Evolutionary conservation across 2,113 vertebrate species (phyloP), one percentile per base, ranked within the genome.

Genomic region (Lethenteron camtschaticum): DNA sequence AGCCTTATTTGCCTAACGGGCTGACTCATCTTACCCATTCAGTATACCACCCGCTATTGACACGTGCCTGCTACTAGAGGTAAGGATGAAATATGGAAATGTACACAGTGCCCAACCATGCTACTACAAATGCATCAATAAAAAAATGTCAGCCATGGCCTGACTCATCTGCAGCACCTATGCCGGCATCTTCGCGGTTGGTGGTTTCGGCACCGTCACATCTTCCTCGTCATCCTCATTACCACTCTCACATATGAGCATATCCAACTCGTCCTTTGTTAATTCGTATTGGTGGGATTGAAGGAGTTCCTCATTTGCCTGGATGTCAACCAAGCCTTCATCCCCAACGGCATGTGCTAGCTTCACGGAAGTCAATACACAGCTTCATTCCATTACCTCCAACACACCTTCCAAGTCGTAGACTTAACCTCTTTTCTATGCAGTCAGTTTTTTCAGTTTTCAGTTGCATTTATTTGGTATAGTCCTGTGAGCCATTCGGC

Each of bases 271-370:
- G 12, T 63, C 16, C 59, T 63, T 16, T 16, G 12, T 63, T 63
- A 63, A 63, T 16, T 63, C 59, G 12, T 63, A 13, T 63, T 63
- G 59, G 16, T 63, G 59, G 59, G 59, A 63, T 63, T 63, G 59
- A 63, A 63, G 59, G 59, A 63, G 12, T 63, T 63, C 59, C 16
- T 63, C 59, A 13, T 63, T 63, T 16, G 12, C 59, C 59, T 63
- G 59, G 59, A 63, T 63, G 59, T 63, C 59, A 13, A 4, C 59
- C 16, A 24, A 24, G 24, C 16, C 59, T 63, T 63, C 59, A 63
- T 63, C 59, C 59, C 12, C 12, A 63, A 16, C 12, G 59, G 16
- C 12, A 16, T 13, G 59, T 13, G 24, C 24, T 24, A 24, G 24
- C 24, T 24, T 16, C 59, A 63, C 16, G 12, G 59, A 63, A 16